Percentiles rank a stretch among this genome's conserved stretches.
phyloP scores from a whole-genome alignment of 2,797 vertebrate species.

The Molossus alvarezi region DNA sequence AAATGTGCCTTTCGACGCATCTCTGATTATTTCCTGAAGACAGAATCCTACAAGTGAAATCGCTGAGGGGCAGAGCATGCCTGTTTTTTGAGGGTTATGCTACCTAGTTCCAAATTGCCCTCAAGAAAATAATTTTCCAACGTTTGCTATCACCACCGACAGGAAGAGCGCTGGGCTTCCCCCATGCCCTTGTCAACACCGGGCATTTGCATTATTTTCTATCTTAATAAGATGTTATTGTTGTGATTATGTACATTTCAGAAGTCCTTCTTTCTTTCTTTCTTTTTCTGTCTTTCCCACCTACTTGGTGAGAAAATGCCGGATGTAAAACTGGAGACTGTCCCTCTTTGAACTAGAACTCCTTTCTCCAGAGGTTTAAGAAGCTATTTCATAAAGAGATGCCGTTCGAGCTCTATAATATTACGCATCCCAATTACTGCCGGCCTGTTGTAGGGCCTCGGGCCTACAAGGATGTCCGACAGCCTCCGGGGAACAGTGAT shows the following conservation, averaged over 20 bases:
- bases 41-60: not conserved
- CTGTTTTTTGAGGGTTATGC: not conserved
- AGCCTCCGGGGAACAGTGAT: not conserved
- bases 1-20: not conserved
- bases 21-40: slow-evolving; percentile 29
- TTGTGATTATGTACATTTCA: not conserved
- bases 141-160: not conserved
- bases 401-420: slow-evolving; percentile 6
- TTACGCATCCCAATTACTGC: slow-evolving; percentile 40
- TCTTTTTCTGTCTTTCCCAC: slow-evolving; percentile 7
- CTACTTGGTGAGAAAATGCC: slow-evolving; percentile 53
- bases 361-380: slow-evolving; percentile 45
- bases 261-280: not conserved
- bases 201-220: not conserved
- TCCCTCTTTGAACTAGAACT: slow-evolving; percentile 59
- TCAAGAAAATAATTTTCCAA: slow-evolving; percentile 37
- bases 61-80: not conserved
- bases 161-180: not conserved
- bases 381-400: slow-evolving; percentile 39
- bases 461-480: slow-evolving; percentile 68
- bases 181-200: not conserved
- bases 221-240: not conserved
- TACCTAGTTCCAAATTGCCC: slow-evolving; percentile 51
- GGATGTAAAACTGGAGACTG: slow-evolving; percentile 23
- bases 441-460: slow-evolving; percentile 65